phyloP scores from a whole-genome alignment of 1,140 invertebrate genomes.

The Lordiphosa collinella region DNA sequence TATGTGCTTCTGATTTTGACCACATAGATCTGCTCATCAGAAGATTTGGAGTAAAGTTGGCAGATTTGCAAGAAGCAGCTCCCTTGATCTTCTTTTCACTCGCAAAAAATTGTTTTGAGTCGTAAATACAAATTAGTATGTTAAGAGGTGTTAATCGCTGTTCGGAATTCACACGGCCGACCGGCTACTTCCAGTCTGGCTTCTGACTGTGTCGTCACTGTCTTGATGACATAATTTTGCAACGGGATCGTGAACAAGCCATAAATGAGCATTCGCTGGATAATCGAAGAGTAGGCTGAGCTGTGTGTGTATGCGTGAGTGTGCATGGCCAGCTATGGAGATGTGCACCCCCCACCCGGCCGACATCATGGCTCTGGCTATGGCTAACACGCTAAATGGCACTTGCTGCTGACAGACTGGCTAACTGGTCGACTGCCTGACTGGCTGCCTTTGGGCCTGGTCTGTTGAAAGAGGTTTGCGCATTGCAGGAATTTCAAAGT shows the following conservation, averaged over 20 bases:
- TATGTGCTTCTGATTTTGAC: too few relatives aligned
- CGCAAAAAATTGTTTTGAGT: too few relatives aligned
- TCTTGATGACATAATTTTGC: slow-evolving; percentile 51
- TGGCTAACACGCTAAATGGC: slow-evolving; percentile 50
- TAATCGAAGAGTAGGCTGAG: slow-evolving; percentile 3
- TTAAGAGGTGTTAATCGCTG: too few relatives aligned
- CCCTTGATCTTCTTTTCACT: neutral
- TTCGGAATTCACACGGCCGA: too few relatives aligned
- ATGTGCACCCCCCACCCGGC: slow-evolving; percentile 2
- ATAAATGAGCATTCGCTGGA: slow-evolving; percentile 47
- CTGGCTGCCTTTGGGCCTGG: slow-evolving; percentile 7
- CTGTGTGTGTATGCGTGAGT: neutral
- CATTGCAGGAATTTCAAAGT: slow-evolving; percentile 49
- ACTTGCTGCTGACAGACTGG: slow-evolving; percentile 32
- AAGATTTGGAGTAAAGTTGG: too few relatives aligned
- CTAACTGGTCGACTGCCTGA: slow-evolving; percentile 4
- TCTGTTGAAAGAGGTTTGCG: slow-evolving; percentile 13
- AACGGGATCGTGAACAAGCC: slow-evolving; percentile 41
- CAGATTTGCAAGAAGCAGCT: neutral
- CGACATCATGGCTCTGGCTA: slow-evolving; percentile 13
- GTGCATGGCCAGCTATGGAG: slow-evolving; percentile 34
- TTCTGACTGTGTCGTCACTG: slow-evolving; percentile 19
- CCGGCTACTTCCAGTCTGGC: too few relatives aligned
- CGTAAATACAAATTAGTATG: too few relatives aligned
- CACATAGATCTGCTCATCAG: too few relatives aligned